Percentiles rank a stretch among this genome's conserved stretches.
phyloP scores from a whole-genome alignment of 2,888 invertebrate species.

The Caenorhabditis plicata region DNA sequence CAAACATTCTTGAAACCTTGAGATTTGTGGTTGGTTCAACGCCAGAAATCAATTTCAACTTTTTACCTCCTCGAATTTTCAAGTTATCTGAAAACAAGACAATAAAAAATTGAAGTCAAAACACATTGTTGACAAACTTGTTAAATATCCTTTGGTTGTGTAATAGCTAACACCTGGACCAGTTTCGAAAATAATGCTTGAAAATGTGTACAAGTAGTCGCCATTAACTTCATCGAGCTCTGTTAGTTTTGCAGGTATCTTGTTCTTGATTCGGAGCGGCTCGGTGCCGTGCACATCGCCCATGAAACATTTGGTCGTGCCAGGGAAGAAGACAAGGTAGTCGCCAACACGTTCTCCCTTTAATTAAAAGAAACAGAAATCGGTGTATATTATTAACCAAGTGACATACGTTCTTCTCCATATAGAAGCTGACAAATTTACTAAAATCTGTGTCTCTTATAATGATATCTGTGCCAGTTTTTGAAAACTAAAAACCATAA shows the following conservation, averaged over 20 bases:
- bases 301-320: conserved; percentile 1
- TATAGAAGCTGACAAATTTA: background rate
- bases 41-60: too few species aligned
- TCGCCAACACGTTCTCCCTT: background rate
- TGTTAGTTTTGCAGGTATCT: background rate
- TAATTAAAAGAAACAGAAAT: background rate
- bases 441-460: background rate
- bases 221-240: background rate
- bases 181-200: conserved; percentile 1
- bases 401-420: background rate
- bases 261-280: background rate
- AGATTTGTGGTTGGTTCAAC: too few species aligned
- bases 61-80: too few species aligned
- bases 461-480: background rate
- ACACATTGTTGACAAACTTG: too few species aligned
- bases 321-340: background rate
- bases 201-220: conserved; percentile 1
- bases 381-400: too few species aligned
- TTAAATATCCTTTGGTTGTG: background rate
- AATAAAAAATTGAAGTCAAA: too few species aligned
- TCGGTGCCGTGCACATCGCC: background rate
- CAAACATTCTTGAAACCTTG: too few species aligned
- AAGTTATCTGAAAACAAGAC: too few species aligned
- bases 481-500: background rate
- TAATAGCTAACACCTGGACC: conserved; percentile 1